Evolutionary conservation across 64 coral and sea anemone species (phyloP).

Genomic region (Acropora yongei): DNA sequence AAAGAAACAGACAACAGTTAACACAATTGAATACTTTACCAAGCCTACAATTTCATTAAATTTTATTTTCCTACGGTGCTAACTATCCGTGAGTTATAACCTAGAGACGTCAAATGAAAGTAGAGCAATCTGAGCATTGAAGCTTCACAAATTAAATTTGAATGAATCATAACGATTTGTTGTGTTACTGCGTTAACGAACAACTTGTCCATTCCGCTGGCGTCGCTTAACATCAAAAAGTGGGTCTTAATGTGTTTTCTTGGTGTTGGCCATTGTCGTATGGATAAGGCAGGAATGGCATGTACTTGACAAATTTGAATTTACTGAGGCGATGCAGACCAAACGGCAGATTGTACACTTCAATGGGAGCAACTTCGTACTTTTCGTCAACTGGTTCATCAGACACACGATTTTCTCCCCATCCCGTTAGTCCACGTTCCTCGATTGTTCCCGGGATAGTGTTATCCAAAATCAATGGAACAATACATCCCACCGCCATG

Average conservation of each 20-base stretch:
- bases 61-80: neutral
- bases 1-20: neutral
- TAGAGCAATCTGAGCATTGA: too few relatives aligned
- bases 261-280: neutral
- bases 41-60: neutral
- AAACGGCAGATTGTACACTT: slow-evolving; percentile 35
- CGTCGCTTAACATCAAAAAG: too few relatives aligned
- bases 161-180: too few relatives aligned
- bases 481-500: slow-evolving; percentile 33
- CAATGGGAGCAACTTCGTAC: neutral
- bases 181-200: too few relatives aligned
- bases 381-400: slow-evolving; percentile 10
- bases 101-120: too few relatives aligned
- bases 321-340: slow-evolving; percentile 16
- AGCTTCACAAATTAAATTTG: too few relatives aligned
- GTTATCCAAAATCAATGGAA: slow-evolving; percentile 25
- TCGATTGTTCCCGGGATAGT: slow-evolving; percentile 58
- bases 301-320: neutral
- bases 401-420: neutral
- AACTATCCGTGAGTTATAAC: neutral
- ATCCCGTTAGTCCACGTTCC: slow-evolving; percentile 39
- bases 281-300: slow-evolving; percentile 22
- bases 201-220: too few relatives aligned
- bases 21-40: slow-evolving; percentile 4
- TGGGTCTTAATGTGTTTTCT: neutral